These are phyloP conservation scores for Zaprionus tsacasi DNA, from an alignment of 1,140 invertebrate species.

Conservation along the genomic window DNA sequence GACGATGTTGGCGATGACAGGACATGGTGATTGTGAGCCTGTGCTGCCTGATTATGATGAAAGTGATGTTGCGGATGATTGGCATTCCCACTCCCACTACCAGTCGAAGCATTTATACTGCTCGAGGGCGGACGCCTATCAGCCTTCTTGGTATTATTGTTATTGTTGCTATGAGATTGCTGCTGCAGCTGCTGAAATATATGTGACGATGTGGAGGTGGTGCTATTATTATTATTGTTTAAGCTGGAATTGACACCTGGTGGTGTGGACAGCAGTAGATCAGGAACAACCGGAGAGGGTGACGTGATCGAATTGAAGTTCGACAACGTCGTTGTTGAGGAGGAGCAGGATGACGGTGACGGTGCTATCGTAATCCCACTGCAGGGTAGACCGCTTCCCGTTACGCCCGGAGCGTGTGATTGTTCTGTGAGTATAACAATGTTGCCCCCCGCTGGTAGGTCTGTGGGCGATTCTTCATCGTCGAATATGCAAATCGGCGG, in stretches of 20 bases:
- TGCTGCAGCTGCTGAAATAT: constrained; percentile 49
- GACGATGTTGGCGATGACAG: constrained; percentile 74
- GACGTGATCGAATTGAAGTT: constrained; percentile 83
- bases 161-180: constrained; percentile 44
- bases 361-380: constrained; percentile 62
- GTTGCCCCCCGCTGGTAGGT: constrained; percentile 43
- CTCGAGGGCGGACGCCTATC: constrained; percentile 70
- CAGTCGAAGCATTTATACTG: constrained; percentile 46
- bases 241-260: constrained; percentile 74
- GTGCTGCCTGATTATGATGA: constrained; percentile 57
- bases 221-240: constrained; percentile 44
- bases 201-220: constrained; percentile 31
- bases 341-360: constrained; percentile 72
- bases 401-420: constrained; percentile 29
- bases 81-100: constrained; percentile 31
- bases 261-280: constrained; percentile 75
- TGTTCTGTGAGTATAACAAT: constrained; percentile 67
- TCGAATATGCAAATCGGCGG: constrained; percentile 83
- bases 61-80: constrained; percentile 55
- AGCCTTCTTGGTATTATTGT: constrained; percentile 62
- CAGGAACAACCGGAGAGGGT: constrained; percentile 81
- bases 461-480: constrained; percentile 78
- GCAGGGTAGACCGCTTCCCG: constrained; percentile 42
- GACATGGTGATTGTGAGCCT: constrained; percentile 67
- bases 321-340: constrained; percentile 74